Conservation (phyloP, 2,797 vertebrate species). For the Sardinella longiceps region DNA sequence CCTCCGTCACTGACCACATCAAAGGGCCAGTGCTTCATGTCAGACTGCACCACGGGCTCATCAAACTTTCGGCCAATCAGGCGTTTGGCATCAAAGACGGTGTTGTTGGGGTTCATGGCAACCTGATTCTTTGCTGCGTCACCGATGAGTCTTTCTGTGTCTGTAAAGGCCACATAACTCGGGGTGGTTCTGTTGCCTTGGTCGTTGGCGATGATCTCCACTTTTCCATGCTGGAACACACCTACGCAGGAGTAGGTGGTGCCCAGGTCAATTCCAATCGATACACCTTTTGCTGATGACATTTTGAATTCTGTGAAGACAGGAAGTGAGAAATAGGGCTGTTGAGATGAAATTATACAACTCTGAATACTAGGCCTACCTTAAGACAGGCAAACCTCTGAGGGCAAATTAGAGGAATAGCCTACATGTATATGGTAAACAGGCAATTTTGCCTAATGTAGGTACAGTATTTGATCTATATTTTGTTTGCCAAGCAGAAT, state of each 20-base stretch:
- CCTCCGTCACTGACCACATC: slow-evolving; percentile 67
- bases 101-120: slow-evolving; percentile 83
- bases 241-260: slow-evolving; percentile 83
- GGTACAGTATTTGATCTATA: no score
- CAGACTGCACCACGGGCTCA: slow-evolving; percentile 81
- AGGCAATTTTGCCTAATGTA: no score
- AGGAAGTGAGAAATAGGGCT: no score
- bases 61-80: slow-evolving; percentile 83
- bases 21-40: slow-evolving; percentile 84
- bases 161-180: slow-evolving; percentile 84
- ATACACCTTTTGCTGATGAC: slow-evolving; percentile 44
- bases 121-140: slow-evolving; percentile 86
- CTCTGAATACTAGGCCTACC: background rate
- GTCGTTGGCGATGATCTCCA: slow-evolving; percentile 86
- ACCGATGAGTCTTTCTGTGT: slow-evolving; percentile 82
- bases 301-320: background rate
- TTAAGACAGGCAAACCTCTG: no score
- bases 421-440: no score
- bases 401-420: no score
- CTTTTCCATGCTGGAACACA: slow-evolving; percentile 84
- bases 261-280: slow-evolving; percentile 78
- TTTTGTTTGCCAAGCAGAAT: no score
- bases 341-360: background rate
- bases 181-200: slow-evolving; percentile 85
- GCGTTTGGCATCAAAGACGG: slow-evolving; percentile 82